phyloP scores from a whole-genome alignment of 2,888 invertebrate genomes.

The Rhamnusium bicolor region DNA sequence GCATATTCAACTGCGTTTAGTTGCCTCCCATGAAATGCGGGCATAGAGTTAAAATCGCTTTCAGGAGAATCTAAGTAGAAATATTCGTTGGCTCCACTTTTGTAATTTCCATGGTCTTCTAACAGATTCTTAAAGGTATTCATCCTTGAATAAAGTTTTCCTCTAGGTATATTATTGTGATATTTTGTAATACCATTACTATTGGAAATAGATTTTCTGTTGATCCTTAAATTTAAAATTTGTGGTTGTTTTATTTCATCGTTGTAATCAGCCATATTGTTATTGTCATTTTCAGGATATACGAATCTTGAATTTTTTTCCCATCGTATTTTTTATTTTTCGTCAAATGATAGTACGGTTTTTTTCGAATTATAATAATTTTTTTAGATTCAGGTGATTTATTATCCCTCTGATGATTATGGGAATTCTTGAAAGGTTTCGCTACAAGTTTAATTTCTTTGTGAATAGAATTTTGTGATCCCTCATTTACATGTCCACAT shows the following conservation, averaged over 20 bases:
- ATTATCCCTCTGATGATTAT: background rate
- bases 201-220: background rate
- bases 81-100: background rate
- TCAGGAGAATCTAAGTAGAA: background rate
- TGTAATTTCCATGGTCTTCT: background rate
- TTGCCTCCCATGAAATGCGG: constrained; percentile 41
- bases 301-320: background rate
- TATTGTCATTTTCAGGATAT: background rate
- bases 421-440: background rate
- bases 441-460: background rate
- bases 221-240: background rate
- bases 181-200: background rate
- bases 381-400: background rate
- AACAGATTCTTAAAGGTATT: background rate
- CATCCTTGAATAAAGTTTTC: background rate
- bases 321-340: background rate
- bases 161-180: background rate
- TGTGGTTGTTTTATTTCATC: background rate
- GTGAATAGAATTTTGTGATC: no score
- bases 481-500: no score
- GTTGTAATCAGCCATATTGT: background rate
- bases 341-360: background rate
- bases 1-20: constrained; percentile 48
- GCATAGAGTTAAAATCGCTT: constrained; percentile 35
- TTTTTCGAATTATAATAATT: background rate